phyloP scores from a whole-genome alignment of 2,113 vertebrate species.

The Corythaixoides concolor region DNA sequence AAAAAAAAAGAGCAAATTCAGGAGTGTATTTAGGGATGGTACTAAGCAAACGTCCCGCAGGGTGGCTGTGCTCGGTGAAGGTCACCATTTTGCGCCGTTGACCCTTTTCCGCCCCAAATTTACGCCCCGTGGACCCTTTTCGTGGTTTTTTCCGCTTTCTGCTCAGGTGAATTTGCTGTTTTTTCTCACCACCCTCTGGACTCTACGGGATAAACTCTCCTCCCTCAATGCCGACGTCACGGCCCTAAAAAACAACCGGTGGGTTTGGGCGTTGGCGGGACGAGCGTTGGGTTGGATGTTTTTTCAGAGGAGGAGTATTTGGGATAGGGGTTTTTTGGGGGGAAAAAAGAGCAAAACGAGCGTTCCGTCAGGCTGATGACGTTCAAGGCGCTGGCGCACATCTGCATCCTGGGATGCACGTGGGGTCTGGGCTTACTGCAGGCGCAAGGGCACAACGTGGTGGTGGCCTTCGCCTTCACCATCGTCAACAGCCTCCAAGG shows the following conservation, averaged over 20 bases:
- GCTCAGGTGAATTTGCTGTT: slow-evolving; percentile 54
- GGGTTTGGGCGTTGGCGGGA: neutral
- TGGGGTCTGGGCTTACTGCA: slow-evolving; percentile 68
- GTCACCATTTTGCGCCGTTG: neutral
- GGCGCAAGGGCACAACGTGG: neutral
- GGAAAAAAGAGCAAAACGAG: neutral
- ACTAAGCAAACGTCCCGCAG: rapidly evolving
- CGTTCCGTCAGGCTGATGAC: slow-evolving; percentile 32
- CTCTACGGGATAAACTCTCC: slow-evolving; percentile 44
- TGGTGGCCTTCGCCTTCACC: slow-evolving; percentile 59
- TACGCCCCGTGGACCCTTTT: too few species aligned
- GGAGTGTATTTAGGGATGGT: rapidly evolving
- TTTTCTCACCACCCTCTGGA: slow-evolving; percentile 60
- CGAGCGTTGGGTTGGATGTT: neutral
- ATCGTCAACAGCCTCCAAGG: slow-evolving; percentile 67
- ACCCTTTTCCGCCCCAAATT: neutral
- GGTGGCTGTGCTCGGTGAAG: too few species aligned
- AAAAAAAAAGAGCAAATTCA: neutral
- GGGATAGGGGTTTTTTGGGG: neutral
- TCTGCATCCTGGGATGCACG: slow-evolving; percentile 63
- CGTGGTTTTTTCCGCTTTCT: neutral
- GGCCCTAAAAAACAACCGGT: slow-evolving; percentile 62
- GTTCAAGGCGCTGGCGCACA: slow-evolving; percentile 65
- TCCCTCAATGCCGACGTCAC: slow-evolving; percentile 69
- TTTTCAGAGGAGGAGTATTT: too few species aligned